phyloP scores from a whole-genome alignment of 1,140 invertebrate genomes.

The Halictus rubicundus region DNA sequence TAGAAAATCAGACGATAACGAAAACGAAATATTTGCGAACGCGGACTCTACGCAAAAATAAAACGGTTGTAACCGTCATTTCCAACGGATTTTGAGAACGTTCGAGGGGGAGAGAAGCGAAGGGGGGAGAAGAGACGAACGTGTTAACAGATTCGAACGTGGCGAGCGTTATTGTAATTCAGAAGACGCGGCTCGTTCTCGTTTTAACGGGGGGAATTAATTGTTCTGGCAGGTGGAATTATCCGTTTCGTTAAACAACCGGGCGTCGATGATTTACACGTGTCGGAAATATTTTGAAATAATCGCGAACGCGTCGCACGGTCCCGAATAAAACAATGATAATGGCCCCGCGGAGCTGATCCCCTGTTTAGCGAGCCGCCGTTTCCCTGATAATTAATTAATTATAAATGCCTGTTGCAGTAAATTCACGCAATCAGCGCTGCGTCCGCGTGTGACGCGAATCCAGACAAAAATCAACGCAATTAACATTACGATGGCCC shows the following conservation, averaged over 20 bases:
- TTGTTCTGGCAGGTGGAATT: conserved; percentile 4
- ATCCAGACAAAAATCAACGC: not conserved
- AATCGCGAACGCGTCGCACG: not conserved
- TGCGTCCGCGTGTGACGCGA: not conserved
- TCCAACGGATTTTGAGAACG: no score
- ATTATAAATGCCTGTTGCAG: not conserved
- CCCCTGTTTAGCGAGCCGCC: conserved; percentile 1
- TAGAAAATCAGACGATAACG: not conserved
- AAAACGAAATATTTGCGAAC: not conserved
- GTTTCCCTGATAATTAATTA: conserved; percentile 18
- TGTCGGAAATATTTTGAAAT: conserved; percentile 20
- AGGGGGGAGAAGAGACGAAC: no score
- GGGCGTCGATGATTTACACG: conserved; percentile 10
- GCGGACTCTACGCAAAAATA: no score
- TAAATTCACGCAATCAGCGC: not conserved
- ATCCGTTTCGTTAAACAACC: conserved; percentile 23
- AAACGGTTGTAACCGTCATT: no score
- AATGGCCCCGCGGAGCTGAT: conserved; percentile 12
- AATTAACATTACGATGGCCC: not conserved
- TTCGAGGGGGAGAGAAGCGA: no score
- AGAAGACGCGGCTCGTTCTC: not conserved
- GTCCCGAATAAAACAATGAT: conserved; percentile 18
- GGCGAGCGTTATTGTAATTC: not conserved
- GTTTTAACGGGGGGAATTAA: conserved; percentile 11
- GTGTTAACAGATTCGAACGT: not conserved